A percentile compares a stretch with the other conserved stretches of the same genome.
Evolutionary conservation across 2,888 invertebrate genomes (phyloP).

Genomic region (Ashinkailepas kermadecensis): DNA sequence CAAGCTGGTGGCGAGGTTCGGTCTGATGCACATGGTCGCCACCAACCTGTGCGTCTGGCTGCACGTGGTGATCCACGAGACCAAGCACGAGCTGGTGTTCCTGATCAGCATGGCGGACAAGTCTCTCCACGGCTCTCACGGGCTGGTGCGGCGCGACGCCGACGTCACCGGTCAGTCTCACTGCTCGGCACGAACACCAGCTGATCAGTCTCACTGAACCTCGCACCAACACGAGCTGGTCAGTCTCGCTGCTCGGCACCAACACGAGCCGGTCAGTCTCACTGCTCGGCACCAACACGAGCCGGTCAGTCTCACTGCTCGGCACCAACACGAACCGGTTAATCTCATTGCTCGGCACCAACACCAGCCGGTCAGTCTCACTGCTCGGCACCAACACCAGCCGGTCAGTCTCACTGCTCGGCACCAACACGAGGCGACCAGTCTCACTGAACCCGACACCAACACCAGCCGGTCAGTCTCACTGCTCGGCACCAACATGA

Average conservation of each 20-base stretch:
- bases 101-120: slow-evolving; percentile 44
- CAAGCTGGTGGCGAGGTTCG: slow-evolving; percentile 70
- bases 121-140: neutral
- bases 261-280: neutral
- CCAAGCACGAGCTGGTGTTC: slow-evolving; percentile 86
- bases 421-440: too few species aligned
- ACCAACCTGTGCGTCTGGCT: slow-evolving; percentile 97
- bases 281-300: neutral
- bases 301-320: neutral
- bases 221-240: neutral
- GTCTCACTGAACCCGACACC: too few species aligned
- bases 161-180: neutral
- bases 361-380: too few species aligned
- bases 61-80: slow-evolving; percentile 87
- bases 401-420: too few species aligned
- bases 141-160: neutral
- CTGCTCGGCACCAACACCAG: too few species aligned
- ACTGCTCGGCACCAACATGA: too few species aligned
- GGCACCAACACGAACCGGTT: too few species aligned
- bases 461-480: too few species aligned
- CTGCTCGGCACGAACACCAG: neutral
- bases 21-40: slow-evolving; percentile 97
- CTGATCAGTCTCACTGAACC: neutral
- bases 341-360: too few species aligned
- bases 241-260: neutral